Percentiles rank a stretch among this genome's conserved stretches.
These are phyloP conservation scores for Pteropus alecto DNA, from an alignment of 2,113 vertebrate genomes.

Conservation along the genomic window DNA sequence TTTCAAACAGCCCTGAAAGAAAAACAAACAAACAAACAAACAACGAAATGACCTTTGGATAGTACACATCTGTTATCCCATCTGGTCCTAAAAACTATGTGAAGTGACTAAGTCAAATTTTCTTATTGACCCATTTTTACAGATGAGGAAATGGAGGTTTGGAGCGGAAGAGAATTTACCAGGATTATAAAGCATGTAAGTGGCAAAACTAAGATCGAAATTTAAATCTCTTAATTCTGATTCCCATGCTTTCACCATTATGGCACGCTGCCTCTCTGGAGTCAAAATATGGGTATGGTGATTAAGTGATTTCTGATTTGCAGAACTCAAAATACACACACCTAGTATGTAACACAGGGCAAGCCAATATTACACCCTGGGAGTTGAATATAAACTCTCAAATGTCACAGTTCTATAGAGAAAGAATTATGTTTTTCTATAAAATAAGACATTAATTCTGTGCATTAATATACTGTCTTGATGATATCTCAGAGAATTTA, in stretches of 20 bases:
- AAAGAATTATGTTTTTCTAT: neutral
- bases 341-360: neutral
- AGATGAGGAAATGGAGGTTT: conserved; percentile 32
- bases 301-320: neutral
- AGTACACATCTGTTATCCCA: neutral
- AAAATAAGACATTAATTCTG: neutral
- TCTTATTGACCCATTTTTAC: neutral
- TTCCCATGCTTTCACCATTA: neutral
- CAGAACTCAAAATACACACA: neutral
- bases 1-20: neutral
- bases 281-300: neutral
- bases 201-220: neutral
- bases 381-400: neutral
- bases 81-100: neutral
- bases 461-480: neutral
- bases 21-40: too few relatives aligned
- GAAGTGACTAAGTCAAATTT: conserved; percentile 3
- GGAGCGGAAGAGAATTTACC: neutral
- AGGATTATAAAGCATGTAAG: conserved; percentile 6
- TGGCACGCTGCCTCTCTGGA: neutral
- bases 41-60: neutral
- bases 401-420: neutral
- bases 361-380: neutral
- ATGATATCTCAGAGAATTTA: neutral
- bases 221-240: neutral